These are phyloP conservation scores for Xiphophorus hellerii DNA, from an alignment of 2,113 vertebrate species.

Conservation along the genomic window DNA sequence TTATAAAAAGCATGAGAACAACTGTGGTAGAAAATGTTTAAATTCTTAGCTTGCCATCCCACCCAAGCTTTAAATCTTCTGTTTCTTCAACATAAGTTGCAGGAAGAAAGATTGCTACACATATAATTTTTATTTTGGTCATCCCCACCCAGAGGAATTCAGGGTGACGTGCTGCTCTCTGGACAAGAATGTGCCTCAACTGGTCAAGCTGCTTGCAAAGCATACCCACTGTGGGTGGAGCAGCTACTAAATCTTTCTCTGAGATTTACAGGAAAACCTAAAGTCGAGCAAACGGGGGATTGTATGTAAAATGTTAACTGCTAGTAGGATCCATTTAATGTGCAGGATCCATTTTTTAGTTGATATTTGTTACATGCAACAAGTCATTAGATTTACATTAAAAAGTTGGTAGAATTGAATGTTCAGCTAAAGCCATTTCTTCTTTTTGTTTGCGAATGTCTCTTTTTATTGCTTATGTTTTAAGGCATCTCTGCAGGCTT, in stretches of 20 bases:
- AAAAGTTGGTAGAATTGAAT: neutral
- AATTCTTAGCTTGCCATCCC: too few relatives aligned
- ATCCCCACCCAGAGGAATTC: conserved; percentile 30
- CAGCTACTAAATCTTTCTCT: neutral
- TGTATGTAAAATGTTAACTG: neutral
- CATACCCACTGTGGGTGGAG: conserved; percentile 45
- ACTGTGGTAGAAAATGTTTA: neutral
- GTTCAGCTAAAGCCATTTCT: neutral
- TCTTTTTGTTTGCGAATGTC: neutral
- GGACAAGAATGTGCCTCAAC: conserved; percentile 58
- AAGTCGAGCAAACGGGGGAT: rapidly evolving
- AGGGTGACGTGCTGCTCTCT: conserved; percentile 29
- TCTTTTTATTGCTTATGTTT: neutral
- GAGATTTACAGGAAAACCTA: neutral
- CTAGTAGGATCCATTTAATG: neutral
- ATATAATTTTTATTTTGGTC: neutral
- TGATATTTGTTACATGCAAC: too few relatives aligned
- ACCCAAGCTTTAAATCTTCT: neutral
- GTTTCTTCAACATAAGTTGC: neutral
- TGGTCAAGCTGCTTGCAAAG: conserved; percentile 52
- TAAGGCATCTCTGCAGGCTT: neutral
- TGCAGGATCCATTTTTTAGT: neutral
- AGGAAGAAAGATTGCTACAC: neutral
- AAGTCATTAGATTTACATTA: too few relatives aligned
- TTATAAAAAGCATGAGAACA: neutral